Percentiles rank a stretch among this genome's conserved stretches.
Evolutionary conservation across 2,888 invertebrate species (phyloP).

Genomic region (Zygogramma bicolorata): DNA sequence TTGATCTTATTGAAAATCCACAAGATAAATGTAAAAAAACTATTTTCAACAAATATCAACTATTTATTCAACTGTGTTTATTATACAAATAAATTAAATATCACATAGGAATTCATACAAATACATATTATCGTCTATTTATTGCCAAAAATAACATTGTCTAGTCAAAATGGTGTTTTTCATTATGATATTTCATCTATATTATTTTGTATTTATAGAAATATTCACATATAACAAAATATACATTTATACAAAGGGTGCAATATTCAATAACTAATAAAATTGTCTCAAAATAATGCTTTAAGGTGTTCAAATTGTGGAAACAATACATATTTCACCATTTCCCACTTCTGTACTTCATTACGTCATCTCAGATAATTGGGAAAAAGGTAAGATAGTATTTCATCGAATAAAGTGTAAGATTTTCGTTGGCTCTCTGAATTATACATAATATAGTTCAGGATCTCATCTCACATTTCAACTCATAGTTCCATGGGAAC

Average conservation of each 20-base stretch:
- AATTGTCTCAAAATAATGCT: neutral
- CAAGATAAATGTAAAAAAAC: neutral
- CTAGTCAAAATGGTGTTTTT: neutral
- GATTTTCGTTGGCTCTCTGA: neutral
- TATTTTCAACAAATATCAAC: neutral
- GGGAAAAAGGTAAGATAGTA: no score
- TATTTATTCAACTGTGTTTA: conserved; percentile 18
- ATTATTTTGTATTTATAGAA: conserved; percentile 9
- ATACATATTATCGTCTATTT: neutral
- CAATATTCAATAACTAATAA: neutral
- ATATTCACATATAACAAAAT: conserved; percentile 21
- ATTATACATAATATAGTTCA: neutral
- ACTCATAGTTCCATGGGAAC: neutral
- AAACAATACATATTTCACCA: no score
- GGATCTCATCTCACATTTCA: neutral
- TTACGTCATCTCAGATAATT: neutral
- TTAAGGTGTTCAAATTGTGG: neutral
- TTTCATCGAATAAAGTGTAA: neutral
- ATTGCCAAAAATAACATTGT: neutral
- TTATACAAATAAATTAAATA: conserved; percentile 42
- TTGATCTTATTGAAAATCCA: no score
- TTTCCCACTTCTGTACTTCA: neutral
- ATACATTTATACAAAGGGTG: conserved; percentile 21
- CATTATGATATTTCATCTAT: neutral
- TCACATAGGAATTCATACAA: conserved; percentile 34